Evolutionary conservation across 2,888 invertebrate species (phyloP), one percentile per base, ranked within the genome.

Genomic region (Meteorus cinctellus): DNA sequence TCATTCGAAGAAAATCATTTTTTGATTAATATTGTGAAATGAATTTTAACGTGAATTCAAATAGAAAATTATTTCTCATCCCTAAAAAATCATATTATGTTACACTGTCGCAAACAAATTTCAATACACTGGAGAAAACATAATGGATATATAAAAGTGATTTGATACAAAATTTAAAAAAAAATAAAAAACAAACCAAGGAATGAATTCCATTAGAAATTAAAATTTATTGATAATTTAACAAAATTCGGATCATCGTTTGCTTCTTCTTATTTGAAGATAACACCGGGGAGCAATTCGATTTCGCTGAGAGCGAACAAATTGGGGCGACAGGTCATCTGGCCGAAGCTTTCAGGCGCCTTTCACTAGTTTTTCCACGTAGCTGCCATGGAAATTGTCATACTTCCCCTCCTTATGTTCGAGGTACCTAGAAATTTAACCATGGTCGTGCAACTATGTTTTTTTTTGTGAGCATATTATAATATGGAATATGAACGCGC

Each of bases 361-460:
- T 91, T 90, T 90, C 91, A 89, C 87, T 91, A 89, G 92, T 93
- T 92, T 93, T 94, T 91, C 93, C 93, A 90, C 92, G 93, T 91
- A 93, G 93, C 91, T 94, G 94, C 92, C 92, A 92, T 90, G 93
- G 93, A 91, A 93, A 93, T 92, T 93, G 90, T 89, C 93, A 93
- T 91, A 92, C 93, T 88, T 92, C 93, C 90, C 93, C 93, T 88
- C 93, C 93, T 90, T 94, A 93, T 92, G 91, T 92, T 88, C 91
- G 93, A 94, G 94, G 94, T 94, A 93, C 90, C 89, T 89, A 86
- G 86, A 87, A 85, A 86, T 87, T 88, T 85, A 81, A 86, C 83
- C 85, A 86, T 86, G 87, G 84, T 86, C 86, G 85, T 86, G 86
- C 87, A 87, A 87, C 87, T 86, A 84, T 88, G 84, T 88, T 85